These are phyloP conservation scores for Gnatocerus cornutus DNA, from an alignment of 2,888 invertebrate species.

Conservation along the genomic window DNA sequence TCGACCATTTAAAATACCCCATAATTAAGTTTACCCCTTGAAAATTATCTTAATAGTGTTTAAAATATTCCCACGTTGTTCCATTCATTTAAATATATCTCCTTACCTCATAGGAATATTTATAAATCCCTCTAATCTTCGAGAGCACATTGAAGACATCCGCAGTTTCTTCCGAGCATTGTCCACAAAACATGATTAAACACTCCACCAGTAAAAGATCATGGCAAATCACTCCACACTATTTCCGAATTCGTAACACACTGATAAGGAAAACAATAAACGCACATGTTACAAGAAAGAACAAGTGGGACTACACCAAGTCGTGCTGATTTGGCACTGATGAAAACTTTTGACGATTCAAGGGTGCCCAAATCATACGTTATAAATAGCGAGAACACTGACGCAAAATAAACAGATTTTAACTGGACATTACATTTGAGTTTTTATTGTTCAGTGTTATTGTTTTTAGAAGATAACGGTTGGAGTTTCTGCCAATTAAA, in stretches of 20 bases:
- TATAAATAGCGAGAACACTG: conserved; percentile 34
- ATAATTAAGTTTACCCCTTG: no score
- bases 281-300: conserved; percentile 6
- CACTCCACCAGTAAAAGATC: background rate
- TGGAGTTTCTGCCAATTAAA: conserved; percentile 1
- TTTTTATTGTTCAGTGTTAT: background rate
- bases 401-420: conserved; percentile 38
- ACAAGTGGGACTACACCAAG: conserved; percentile 11
- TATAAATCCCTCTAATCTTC: conserved; percentile 62
- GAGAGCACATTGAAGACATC: conserved; percentile 63
- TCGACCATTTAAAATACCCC: no score
- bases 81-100: conserved; percentile 45
- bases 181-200: conserved; percentile 63
- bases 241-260: background rate
- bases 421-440: background rate
- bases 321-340: conserved; percentile 47
- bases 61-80: background rate
- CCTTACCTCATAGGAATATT: conserved; percentile 66
- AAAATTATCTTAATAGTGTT: no score
- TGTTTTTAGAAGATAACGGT: background rate
- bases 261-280: conserved; percentile 10
- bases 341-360: conserved; percentile 48
- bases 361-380: conserved; percentile 53
- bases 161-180: conserved; percentile 63
- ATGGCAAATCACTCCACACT: background rate